phyloP scores from a whole-genome alignment of 2,888 invertebrate genomes.

The Acanthosepion pharaonis region DNA sequence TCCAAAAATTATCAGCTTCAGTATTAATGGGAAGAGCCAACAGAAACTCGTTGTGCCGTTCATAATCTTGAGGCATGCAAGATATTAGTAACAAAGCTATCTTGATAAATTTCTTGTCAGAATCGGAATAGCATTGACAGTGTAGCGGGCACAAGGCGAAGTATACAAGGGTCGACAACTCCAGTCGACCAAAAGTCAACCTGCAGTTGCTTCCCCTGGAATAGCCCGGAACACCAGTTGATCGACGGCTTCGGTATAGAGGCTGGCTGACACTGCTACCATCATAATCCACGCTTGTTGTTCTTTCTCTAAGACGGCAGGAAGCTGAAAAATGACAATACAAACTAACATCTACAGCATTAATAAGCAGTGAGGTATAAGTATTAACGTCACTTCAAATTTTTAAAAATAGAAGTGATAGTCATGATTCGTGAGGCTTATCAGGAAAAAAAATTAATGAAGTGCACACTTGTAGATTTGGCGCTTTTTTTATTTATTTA shows the following conservation, averaged over 20 bases:
- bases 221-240: conserved; percentile 50
- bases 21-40: neutral
- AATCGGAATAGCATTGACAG: neutral
- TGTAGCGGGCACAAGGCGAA: neutral
- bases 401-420: neutral
- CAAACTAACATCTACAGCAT: neutral
- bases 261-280: conserved; percentile 60
- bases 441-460: too few species aligned
- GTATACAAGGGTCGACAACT: conserved; percentile 42
- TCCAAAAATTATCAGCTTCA: neutral
- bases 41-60: neutral
- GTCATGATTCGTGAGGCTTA: neutral
- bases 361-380: neutral
- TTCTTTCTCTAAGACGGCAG: conserved; percentile 57
- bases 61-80: neutral
- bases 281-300: conserved; percentile 63
- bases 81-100: neutral
- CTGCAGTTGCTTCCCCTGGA: conserved; percentile 41
- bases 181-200: conserved; percentile 37
- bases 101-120: neutral
- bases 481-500: too few species aligned
- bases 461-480: too few species aligned
- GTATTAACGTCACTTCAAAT: neutral
- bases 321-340: conserved; percentile 61
- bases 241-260: conserved; percentile 63